phyloP scores from a whole-genome alignment of 2,797 vertebrate genomes.

The Argya squamiceps region DNA sequence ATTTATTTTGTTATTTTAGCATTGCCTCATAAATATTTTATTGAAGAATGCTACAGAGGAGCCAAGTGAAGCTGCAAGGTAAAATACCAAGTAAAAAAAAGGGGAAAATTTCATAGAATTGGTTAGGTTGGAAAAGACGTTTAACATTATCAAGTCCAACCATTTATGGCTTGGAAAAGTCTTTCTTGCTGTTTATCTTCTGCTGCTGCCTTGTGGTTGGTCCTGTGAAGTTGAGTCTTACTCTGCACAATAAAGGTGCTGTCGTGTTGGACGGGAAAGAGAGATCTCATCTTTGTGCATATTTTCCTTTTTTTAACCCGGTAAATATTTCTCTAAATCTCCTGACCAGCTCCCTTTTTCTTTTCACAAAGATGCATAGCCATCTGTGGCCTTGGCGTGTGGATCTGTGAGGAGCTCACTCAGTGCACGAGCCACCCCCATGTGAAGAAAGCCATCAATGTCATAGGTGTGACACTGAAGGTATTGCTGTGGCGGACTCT shows the following conservation, averaged over 20 bases:
- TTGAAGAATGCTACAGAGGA: conserved; percentile 92
- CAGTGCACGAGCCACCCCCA: conserved; percentile 86
- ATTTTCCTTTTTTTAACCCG: not conserved
- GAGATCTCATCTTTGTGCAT: rapidly evolving
- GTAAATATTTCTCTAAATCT: not conserved
- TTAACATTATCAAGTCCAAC: not conserved
- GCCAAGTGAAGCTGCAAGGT: conserved; percentile 93
- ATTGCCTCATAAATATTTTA: conserved; percentile 89
- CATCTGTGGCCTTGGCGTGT: conserved; percentile 92
- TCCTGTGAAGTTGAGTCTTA: not conserved
- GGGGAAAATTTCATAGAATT: not conserved
- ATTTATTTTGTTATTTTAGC: conserved; percentile 79
- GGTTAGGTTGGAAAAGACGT: not conserved
- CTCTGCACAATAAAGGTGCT: not conserved
- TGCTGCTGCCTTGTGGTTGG: not conserved
- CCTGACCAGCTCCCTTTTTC: not conserved
- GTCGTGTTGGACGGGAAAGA: not conserved
- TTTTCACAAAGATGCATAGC: conserved; percentile 85
- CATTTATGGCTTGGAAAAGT: not conserved
- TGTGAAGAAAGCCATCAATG: conserved; percentile 92
- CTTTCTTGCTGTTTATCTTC: not conserved
- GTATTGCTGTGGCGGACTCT: conserved; percentile 66
- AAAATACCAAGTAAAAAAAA: conserved; percentile 49
- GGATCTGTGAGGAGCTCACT: conserved; percentile 95
- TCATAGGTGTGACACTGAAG: conserved; percentile 97